These are phyloP conservation scores for Lochmaea crataegi DNA, from an alignment of 2,888 invertebrate species.

Conservation along the genomic window DNA sequence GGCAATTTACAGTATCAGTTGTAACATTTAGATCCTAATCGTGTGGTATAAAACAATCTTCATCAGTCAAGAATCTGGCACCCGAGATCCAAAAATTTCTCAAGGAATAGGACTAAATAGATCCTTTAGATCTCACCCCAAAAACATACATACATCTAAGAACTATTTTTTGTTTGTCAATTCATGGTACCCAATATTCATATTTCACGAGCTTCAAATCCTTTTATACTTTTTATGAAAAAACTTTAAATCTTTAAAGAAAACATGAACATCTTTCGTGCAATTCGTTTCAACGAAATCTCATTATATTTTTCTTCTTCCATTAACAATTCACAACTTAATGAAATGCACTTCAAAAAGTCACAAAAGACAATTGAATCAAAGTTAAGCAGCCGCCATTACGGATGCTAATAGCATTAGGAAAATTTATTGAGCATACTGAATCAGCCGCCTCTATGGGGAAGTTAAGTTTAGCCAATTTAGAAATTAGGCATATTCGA, in stretches of 20 bases:
- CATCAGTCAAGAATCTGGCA: no score
- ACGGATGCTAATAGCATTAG: constrained; percentile 55
- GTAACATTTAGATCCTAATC: no score
- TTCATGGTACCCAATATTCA: no score
- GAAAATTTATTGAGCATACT: constrained; percentile 54
- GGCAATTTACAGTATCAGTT: no score
- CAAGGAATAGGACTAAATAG: no score
- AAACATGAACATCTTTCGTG: constrained; percentile 12
- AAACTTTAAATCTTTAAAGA: not conserved
- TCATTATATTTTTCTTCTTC: constrained; percentile 24
- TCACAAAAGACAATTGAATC: constrained; percentile 34
- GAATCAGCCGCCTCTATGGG: constrained; percentile 42
- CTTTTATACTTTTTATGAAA: not conserved
- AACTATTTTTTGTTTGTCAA: no score
- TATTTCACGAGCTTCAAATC: no score
- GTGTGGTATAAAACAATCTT: no score
- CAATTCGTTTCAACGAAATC: constrained; percentile 12
- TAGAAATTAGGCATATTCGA: constrained; percentile 43
- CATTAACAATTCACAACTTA: constrained; percentile 29
- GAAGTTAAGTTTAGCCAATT: constrained; percentile 45
- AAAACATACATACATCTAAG: no score
- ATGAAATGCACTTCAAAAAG: constrained; percentile 33
- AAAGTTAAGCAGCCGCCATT: constrained; percentile 41
- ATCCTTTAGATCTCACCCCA: no score
- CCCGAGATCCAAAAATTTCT: no score